Base-by-base conservation (phyloP, 92 coral and sea anemone species). In the Montipora capitata region DNA sequence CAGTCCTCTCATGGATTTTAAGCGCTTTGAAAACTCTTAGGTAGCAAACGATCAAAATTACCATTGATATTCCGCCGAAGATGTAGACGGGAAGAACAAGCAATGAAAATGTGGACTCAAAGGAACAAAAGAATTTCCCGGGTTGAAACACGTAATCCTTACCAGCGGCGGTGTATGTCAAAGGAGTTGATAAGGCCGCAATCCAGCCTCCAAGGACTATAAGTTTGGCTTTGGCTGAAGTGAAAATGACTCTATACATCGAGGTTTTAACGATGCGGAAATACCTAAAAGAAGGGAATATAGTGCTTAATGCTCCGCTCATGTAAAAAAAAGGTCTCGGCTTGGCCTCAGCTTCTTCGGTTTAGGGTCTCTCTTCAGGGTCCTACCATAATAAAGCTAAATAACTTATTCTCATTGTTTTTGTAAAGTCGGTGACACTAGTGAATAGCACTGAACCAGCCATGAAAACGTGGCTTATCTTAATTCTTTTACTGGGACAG, bases 121-220 rank as follows among this genome's bases (percentile, higher is more conserved):
- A 77, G 83, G 41, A 81, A 54, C 92, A 88, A 67, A 81, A 81
- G 54, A 73, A 80, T 64, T 88, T 88, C 11, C 92, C 92, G 9
- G 92, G 92, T 15, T 88, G 92, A 35, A 88, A 88, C 1, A 88
- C 83, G 20, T 54, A 88, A 66, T 80, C 65, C 58, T 88, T 81
- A 7, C 92, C 92, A 12, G 80, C 86, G 2, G 85, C 59, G 11
- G 71, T 57, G 57, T 87, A 87, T 18, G 84, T 40, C 66, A 57
- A 11, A 41, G 91, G 80, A 4, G 84, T 48, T 48, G 52, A 5
- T 48, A 75, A 73, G 10, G 91, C 91, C 0, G 79, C 43, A 3
- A 59, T 1, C 86, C 85, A 88, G n/a, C 86, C 91, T 15, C 35
- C 66, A 0, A 80, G 10, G 7, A 88, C 72, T 56, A 61, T 79